These are phyloP conservation scores for Merluccius polli DNA, from an alignment of 2,797 vertebrate species.

Conservation along the genomic window DNA sequence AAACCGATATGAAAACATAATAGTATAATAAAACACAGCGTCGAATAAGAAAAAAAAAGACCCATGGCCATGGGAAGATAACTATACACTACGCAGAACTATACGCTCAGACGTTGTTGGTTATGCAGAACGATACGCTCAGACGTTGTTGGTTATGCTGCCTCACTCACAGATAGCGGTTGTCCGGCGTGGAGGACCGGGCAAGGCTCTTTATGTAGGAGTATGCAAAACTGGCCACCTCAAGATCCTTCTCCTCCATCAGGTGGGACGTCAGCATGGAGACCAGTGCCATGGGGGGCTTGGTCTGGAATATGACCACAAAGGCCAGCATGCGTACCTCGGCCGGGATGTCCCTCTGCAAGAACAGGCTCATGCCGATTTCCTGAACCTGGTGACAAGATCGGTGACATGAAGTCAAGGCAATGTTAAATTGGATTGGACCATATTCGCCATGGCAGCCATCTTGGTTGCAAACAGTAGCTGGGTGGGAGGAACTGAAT, in stretches of 20 bases:
- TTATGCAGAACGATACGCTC: too few species aligned
- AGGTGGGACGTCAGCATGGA: slow-evolving; percentile 71
- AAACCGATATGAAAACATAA: background rate
- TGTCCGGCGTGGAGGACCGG: slow-evolving; percentile 73
- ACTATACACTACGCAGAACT: background rate
- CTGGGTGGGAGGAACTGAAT: background rate
- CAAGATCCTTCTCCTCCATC: slow-evolving; percentile 70
- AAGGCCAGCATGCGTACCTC: slow-evolving; percentile 78
- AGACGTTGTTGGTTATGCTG: background rate
- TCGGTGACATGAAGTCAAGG: background rate
- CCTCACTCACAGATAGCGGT: slow-evolving; percentile 76
- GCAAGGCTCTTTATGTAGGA: slow-evolving; percentile 74
- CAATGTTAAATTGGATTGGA: background rate
- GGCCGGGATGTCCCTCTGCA: slow-evolving; percentile 59
- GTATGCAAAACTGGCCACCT: slow-evolving; percentile 79
- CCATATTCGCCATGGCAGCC: background rate
- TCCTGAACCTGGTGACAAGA: slow-evolving; percentile 76
- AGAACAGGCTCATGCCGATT: slow-evolving; percentile 71
- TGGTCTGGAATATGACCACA: slow-evolving; percentile 76
- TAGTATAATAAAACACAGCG: background rate
- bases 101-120: background rate
- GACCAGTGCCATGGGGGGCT: slow-evolving; percentile 75
- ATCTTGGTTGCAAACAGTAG: background rate
- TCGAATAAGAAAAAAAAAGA: too few species aligned
- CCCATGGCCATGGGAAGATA: too few species aligned